Conservation (phyloP, 2,888 invertebrate genomes). For the Heteropelma amictum region DNA sequence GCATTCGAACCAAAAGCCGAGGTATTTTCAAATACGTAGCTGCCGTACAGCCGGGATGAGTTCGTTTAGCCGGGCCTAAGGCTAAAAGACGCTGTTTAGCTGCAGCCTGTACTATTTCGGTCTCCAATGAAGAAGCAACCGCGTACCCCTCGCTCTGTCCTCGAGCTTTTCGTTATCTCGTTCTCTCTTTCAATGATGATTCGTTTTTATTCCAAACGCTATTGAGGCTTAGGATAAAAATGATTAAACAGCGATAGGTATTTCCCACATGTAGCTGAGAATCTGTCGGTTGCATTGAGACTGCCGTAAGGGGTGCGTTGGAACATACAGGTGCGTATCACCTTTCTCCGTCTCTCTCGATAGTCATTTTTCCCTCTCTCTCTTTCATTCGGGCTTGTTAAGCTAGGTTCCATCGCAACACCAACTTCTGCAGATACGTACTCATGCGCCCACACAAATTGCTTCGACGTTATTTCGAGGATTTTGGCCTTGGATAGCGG, state of each 20-base stretch:
- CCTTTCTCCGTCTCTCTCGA: too few species aligned
- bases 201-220: too few species aligned
- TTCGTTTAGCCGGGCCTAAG: conserved; percentile 53
- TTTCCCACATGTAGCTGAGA: too few species aligned
- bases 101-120: conserved; percentile 52
- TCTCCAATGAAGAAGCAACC: conserved; percentile 32
- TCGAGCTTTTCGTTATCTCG: conserved; percentile 2
- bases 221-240: too few species aligned
- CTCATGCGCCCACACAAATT: conserved; percentile 71
- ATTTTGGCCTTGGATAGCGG: conserved; percentile 73
- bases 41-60: conserved; percentile 58
- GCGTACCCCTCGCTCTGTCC: conserved; percentile 8
- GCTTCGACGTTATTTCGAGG: conserved; percentile 73
- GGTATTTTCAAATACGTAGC: conserved; percentile 68
- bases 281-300: too few species aligned
- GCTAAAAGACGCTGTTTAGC: conserved; percentile 47
- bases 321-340: too few species aligned
- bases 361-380: too few species aligned
- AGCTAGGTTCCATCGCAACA: neutral
- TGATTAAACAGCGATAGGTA: too few species aligned
- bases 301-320: too few species aligned
- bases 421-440: conserved; percentile 34
- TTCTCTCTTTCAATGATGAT: neutral
- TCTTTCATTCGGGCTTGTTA: too few species aligned
- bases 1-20: conserved; percentile 60